Evolutionary conservation across 1,140 invertebrate species (phyloP).

Genomic region (Anoplolepis gracilipes): DNA sequence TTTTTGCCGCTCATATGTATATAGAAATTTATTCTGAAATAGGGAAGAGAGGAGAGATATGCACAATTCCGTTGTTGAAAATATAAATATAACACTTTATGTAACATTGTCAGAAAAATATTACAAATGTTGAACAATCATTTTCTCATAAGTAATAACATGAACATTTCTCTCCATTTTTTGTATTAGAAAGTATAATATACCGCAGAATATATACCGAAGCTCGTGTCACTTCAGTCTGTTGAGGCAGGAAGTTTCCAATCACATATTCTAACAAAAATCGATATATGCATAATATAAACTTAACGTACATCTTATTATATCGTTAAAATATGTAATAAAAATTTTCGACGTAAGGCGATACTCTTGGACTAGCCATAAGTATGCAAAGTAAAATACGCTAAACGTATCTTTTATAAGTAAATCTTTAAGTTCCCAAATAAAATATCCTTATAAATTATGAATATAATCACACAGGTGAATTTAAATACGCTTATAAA

Average conservation of each 20-base stretch:
- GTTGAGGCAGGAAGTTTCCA: slow-evolving; percentile 57
- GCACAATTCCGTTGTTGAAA: slow-evolving; percentile 62
- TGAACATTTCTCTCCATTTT: slow-evolving; percentile 59
- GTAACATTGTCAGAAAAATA: slow-evolving; percentile 80
- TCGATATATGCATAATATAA: slow-evolving; percentile 34
- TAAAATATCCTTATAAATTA: slow-evolving; percentile 25
- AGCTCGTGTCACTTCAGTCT: slow-evolving; percentile 39
- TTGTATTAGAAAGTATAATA: slow-evolving; percentile 62
- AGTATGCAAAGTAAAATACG: background rate
- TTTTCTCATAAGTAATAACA: slow-evolving; percentile 68
- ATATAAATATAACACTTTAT: slow-evolving; percentile 83
- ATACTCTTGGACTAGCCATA: background rate
- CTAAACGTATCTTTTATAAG: background rate
- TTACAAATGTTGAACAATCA: slow-evolving; percentile 78
- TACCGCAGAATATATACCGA: slow-evolving; percentile 50
- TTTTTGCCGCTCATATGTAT: background rate
- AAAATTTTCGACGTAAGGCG: background rate
- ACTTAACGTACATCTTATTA: background rate
- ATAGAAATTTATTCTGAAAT: background rate
- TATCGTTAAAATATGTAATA: slow-evolving; percentile 9
- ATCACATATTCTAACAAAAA: slow-evolving; percentile 41
- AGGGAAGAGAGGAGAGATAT: background rate
- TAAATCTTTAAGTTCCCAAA: slow-evolving; percentile 13
- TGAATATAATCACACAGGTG: background rate
- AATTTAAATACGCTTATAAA: slow-evolving; percentile 11